Conservation (phyloP, 2,797 vertebrate genomes). For the Glossophaga mutica region DNA sequence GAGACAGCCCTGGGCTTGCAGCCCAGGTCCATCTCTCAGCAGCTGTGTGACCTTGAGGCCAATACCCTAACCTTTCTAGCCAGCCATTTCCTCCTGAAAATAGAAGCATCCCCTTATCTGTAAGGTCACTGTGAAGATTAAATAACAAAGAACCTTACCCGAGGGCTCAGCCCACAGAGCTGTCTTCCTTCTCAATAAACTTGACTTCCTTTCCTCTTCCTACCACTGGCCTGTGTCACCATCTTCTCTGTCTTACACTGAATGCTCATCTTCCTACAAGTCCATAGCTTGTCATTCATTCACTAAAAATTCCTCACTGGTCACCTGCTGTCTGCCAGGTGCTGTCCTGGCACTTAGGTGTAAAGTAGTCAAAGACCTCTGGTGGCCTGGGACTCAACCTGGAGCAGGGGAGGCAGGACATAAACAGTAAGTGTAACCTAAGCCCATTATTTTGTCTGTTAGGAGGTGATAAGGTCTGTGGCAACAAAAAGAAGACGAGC, state of each 20-base stretch:
- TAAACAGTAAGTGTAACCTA: background rate
- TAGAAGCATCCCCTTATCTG: background rate
- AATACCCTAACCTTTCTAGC: background rate
- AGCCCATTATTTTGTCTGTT: background rate
- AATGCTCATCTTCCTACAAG: background rate
- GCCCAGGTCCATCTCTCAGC: background rate
- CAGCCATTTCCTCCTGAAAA: background rate
- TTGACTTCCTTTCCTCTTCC: background rate
- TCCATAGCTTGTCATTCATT: background rate
- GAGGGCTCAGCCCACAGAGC: too few relatives aligned
- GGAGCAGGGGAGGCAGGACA: background rate
- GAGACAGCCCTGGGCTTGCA: background rate
- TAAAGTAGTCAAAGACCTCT: background rate
- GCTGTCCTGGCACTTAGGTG: background rate
- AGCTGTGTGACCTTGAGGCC: background rate
- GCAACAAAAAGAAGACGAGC: background rate
- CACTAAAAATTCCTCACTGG: background rate
- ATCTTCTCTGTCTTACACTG: background rate
- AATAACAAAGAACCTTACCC: accelerated
- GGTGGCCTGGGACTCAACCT: background rate
- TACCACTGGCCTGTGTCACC: background rate
- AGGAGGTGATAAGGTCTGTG: background rate
- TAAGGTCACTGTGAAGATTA: background rate
- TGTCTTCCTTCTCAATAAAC: background rate
- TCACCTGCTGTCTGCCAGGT: background rate